These are phyloP conservation scores for Xenentodon cancila DNA, from an alignment of 2,797 vertebrate genomes.

Conservation along the genomic window DNA sequence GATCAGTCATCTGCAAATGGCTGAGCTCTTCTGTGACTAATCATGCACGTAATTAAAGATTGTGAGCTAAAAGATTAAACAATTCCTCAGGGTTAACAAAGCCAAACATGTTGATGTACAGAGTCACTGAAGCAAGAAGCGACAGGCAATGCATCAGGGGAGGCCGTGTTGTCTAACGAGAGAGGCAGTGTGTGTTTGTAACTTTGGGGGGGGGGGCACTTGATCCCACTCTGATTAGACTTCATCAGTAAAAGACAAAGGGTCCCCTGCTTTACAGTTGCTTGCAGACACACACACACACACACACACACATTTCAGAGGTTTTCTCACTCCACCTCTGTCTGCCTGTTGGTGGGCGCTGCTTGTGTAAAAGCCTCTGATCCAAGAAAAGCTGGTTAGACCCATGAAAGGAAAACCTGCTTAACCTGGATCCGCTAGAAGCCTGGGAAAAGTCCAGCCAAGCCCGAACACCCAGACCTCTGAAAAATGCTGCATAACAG, in stretches of 20 bases:
- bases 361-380: constrained; percentile 53
- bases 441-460: constrained; percentile 34
- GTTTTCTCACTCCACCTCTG: constrained; percentile 6
- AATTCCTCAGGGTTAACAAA: constrained; percentile 62
- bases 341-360: constrained; percentile 25
- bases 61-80: constrained; percentile 52
- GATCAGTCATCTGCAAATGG: constrained; percentile 43
- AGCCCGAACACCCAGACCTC: constrained; percentile 26
- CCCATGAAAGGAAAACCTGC: constrained; percentile 40
- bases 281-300: constrained; percentile 25
- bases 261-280: constrained; percentile 7
- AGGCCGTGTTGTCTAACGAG: constrained; percentile 42
- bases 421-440: constrained; percentile 39
- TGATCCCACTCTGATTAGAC: constrained; percentile 48
- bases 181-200: constrained; percentile 30
- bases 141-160: constrained; percentile 37
- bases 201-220: neutral
- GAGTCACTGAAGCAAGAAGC: constrained; percentile 50
- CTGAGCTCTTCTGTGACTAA: constrained; percentile 44
- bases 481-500: constrained; percentile 24
- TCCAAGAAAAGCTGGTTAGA: constrained; percentile 63
- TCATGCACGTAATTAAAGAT: constrained; percentile 68
- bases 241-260: constrained; percentile 47
- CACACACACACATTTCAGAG: neutral
- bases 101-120: constrained; percentile 50